These are phyloP conservation scores for Oophaga sylvatica DNA, from an alignment of 2,797 vertebrate genomes.

Conservation along the genomic window DNA sequence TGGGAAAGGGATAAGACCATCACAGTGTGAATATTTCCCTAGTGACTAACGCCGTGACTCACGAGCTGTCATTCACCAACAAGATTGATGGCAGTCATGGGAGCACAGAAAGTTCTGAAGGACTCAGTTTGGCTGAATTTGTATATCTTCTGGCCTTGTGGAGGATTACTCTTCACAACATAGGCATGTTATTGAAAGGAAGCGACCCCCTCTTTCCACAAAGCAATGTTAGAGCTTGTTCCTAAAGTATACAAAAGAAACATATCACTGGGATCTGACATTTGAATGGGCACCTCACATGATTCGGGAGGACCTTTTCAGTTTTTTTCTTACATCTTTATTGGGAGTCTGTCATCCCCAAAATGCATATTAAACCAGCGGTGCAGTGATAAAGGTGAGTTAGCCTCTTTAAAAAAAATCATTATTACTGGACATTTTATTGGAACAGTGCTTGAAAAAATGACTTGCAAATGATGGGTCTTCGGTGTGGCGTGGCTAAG, in stretches of 20 bases:
- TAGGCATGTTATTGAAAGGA: constrained; percentile 20
- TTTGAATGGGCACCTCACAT: background rate
- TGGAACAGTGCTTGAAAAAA: too few species aligned
- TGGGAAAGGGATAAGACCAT: constrained; percentile 39
- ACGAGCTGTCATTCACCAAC: constrained; percentile 19
- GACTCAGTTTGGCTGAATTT: background rate
- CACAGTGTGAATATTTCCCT: constrained; percentile 39
- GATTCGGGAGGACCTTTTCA: background rate
- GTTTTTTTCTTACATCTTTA: background rate
- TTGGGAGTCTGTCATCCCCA: too few species aligned
- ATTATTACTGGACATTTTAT: too few species aligned
- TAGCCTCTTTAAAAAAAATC: too few species aligned
- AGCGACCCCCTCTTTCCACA: constrained; percentile 1
- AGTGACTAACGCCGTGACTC: constrained; percentile 43
- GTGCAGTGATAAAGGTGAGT: too few species aligned
- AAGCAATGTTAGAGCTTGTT: background rate
- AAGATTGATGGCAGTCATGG: constrained; percentile 13
- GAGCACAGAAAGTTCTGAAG: background rate
- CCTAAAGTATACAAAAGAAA: background rate
- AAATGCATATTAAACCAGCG: too few species aligned
- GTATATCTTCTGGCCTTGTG: background rate
- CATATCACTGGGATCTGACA: background rate
- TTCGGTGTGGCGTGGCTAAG: too few species aligned
- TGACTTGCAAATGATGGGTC: too few species aligned
- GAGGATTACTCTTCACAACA: constrained; percentile 2